Base-by-base conservation (phyloP, 2,113 vertebrate genomes). In the Callithrix jacchus region DNA sequence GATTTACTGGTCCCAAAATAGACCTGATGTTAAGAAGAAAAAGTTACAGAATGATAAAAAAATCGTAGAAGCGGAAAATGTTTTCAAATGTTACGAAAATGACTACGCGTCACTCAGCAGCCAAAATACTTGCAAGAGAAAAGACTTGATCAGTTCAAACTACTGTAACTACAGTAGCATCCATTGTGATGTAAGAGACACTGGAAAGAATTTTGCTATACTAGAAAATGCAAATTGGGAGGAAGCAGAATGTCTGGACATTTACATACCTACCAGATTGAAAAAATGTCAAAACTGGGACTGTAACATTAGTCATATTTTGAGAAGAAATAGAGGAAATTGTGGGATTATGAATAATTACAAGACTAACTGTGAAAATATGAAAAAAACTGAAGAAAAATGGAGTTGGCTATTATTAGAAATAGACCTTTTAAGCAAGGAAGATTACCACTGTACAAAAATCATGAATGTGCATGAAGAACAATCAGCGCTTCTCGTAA, bases 11-110 rank as follows among this genome's bases (percentile, higher is more conserved):
- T 71, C 89, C 56, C 93, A 92, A 93, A 96, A 98, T 90, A 88
- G 91, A 0, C 23, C 71, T 76, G 92, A 97, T 85, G 49, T 8
- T 80, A 80, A 84, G 84, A 96, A 96, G 95, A 93, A 92, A 89
- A 95, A 97, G 76, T 30, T 93, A 32, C 83, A 97, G 79, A 96
- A 92, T 93, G 0, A 56, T 93, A 30, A 87, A 96, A 97, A 45
- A 25, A 27, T 0, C 49, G 5, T 73, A 77, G 82, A 68, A 37
- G 3, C 14, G 71, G 86, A 94, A 92, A 21, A 35, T 32, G 2
- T 9, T 95, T 92, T 76, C 64, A 56, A 92, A 27, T 49, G n/a
- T 87, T 49, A 18, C 82, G 87, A 91, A 92, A 92, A 90, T 95
- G 92, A 81, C 30, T 42, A 49, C 18, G 79, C 70, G 64, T 93